These are phyloP conservation scores for Pseudococcus longispinus DNA, from an alignment of 2,888 invertebrate species.

Conservation along the genomic window DNA sequence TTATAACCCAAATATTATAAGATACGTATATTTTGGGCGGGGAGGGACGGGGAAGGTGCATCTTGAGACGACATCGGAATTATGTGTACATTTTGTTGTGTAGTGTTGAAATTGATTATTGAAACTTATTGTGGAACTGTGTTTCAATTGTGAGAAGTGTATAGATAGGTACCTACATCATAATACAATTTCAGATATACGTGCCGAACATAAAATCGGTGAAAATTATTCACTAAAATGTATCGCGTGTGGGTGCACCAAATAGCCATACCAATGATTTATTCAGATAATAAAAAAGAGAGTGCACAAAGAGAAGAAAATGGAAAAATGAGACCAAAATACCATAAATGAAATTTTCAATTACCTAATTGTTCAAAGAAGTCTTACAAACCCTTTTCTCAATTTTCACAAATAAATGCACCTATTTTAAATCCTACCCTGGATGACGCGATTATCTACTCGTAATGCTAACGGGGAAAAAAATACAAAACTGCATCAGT, in stretches of 20 bases:
- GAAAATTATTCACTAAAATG: no score
- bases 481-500: not conserved
- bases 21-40: no score
- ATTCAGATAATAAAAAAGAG: not conserved
- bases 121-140: not conserved
- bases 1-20: no score
- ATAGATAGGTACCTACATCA: no score
- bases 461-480: not conserved
- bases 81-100: not conserved
- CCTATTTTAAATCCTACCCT: not conserved
- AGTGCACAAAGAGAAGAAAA: not conserved
- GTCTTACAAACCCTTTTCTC: not conserved
- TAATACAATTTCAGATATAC: no score
- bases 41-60: no score
- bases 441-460: not conserved
- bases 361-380: slow-evolving; percentile 12
- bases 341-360: not conserved
- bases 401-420: not conserved
- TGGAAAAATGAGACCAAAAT: not conserved
- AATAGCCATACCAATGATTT: no score
- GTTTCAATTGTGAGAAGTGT: not conserved
- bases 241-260: no score
- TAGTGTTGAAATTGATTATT: not conserved
- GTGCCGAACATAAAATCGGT: no score
- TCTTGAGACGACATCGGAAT: no score